phyloP scores from a whole-genome alignment of 2,113 vertebrate genomes.

The Hydrochoerus hydrochaeris region DNA sequence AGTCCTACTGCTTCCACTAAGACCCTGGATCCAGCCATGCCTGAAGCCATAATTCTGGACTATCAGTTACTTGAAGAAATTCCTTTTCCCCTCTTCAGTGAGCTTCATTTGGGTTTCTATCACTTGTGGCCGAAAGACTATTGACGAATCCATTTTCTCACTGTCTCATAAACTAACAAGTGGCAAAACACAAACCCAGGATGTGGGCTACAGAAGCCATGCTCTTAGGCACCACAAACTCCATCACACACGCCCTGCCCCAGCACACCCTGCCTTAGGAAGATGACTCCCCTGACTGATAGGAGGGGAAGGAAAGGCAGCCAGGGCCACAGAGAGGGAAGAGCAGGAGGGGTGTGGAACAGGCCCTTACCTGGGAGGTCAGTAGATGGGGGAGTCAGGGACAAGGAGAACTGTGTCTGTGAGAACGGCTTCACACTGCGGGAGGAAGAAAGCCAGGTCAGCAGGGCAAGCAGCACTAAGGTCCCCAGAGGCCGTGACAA shows the following conservation, averaged over 20 bases:
- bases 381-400: conserved; percentile 78
- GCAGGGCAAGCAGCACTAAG: background rate
- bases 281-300: background rate
- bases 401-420: conserved; percentile 80
- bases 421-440: conserved; percentile 85
- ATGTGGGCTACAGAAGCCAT: background rate
- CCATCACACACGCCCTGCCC: background rate
- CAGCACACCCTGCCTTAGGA: background rate
- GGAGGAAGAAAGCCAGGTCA: conserved; percentile 51
- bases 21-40: conserved; percentile 12
- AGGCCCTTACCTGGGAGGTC: conserved; percentile 82
- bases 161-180: background rate
- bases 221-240: background rate
- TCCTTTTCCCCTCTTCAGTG: background rate
- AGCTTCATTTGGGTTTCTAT: conserved; percentile 6
- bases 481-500: background rate
- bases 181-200: background rate
- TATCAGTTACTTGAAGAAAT: background rate
- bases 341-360: background rate
- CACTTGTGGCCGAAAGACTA: background rate
- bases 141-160: background rate
- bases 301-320: background rate
- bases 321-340: background rate
- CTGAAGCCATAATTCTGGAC: background rate
- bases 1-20: background rate